phyloP scores from a whole-genome alignment of 1,140 invertebrate genomes.

The Chrysomallon squamiferum region DNA sequence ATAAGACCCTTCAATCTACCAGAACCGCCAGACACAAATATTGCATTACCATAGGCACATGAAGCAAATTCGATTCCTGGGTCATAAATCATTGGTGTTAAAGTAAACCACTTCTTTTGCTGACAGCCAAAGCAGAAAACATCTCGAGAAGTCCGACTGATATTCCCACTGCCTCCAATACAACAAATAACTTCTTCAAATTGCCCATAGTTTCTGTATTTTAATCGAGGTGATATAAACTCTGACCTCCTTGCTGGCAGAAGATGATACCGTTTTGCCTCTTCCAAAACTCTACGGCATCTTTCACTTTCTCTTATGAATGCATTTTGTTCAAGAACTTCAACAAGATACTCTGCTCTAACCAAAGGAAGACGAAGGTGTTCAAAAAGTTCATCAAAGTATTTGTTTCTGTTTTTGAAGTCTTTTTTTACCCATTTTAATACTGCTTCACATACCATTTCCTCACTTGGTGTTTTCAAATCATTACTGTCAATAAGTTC shows the following conservation, averaged over 20 bases:
- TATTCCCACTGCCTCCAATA: slow-evolving; percentile 33
- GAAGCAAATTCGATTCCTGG: slow-evolving; percentile 42
- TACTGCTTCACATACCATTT: slow-evolving; percentile 47
- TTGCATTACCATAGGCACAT: slow-evolving; percentile 42
- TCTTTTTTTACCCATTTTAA: slow-evolving; percentile 40
- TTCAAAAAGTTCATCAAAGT: slow-evolving; percentile 37
- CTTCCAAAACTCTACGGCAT: slow-evolving; percentile 44
- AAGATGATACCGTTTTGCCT: slow-evolving; percentile 53
- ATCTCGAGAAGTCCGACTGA: slow-evolving; percentile 31
- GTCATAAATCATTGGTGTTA: slow-evolving; percentile 36
- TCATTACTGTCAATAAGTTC: slow-evolving; percentile 41
- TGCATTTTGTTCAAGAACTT: slow-evolving; percentile 10
- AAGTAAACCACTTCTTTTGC: slow-evolving; percentile 38
- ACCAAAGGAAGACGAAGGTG: slow-evolving; percentile 41
- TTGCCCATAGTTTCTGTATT: slow-evolving; percentile 37
- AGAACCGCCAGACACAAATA: slow-evolving; percentile 45
- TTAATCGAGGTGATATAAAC: slow-evolving; percentile 40
- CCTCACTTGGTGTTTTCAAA: slow-evolving; percentile 39
- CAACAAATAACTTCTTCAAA: slow-evolving; percentile 43
- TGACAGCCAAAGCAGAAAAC: slow-evolving; percentile 42
- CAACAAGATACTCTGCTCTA: slow-evolving; percentile 42
- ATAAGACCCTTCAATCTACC: slow-evolving; percentile 35
- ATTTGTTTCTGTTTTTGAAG: slow-evolving; percentile 23
- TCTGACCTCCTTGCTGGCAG: slow-evolving; percentile 40
- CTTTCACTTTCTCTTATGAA: slow-evolving; percentile 15